These are phyloP conservation scores for Beris morrisii DNA, from an alignment of 2,888 invertebrate genomes.

Conservation along the genomic window DNA sequence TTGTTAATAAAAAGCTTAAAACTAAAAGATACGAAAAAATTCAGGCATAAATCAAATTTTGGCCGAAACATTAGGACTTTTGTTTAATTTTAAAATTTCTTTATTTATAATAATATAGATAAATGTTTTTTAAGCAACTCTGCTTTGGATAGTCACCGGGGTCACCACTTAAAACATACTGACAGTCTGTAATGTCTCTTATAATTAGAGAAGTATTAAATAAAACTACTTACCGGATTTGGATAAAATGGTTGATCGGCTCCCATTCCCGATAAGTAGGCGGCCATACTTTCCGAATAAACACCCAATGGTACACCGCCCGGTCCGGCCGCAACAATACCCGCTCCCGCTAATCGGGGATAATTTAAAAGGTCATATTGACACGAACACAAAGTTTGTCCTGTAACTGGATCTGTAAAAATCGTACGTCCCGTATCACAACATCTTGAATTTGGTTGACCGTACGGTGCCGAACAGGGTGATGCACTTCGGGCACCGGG, in stretches of 20 bases:
- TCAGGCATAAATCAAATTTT: no score
- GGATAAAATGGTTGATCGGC: slow-evolving; percentile 86
- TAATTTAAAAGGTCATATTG: slow-evolving; percentile 82
- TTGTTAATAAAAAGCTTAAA: no score
- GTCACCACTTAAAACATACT: no score
- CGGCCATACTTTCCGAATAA: slow-evolving; percentile 82
- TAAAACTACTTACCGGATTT: slow-evolving; percentile 70
- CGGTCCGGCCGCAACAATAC: slow-evolving; percentile 57
- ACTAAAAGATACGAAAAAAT: no score
- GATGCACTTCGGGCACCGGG: slow-evolving; percentile 60
- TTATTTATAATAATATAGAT: no score
- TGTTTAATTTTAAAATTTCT: no score
- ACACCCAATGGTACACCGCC: slow-evolving; percentile 77
- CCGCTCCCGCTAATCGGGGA: slow-evolving; percentile 68
- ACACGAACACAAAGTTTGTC: slow-evolving; percentile 87
- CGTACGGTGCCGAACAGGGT: slow-evolving; percentile 58
- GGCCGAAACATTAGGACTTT: no score
- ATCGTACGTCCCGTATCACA: slow-evolving; percentile 91
- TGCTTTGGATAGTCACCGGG: no score
- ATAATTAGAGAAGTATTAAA: no score
- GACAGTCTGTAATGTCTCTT: no score
- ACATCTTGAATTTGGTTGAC: slow-evolving; percentile 63
- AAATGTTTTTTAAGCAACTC: no score
- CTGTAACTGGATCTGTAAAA: slow-evolving; percentile 86
- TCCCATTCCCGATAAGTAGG: slow-evolving; percentile 81